phyloP scores from a whole-genome alignment of 2,888 invertebrate genomes.

The Aspidiotus destructor region DNA sequence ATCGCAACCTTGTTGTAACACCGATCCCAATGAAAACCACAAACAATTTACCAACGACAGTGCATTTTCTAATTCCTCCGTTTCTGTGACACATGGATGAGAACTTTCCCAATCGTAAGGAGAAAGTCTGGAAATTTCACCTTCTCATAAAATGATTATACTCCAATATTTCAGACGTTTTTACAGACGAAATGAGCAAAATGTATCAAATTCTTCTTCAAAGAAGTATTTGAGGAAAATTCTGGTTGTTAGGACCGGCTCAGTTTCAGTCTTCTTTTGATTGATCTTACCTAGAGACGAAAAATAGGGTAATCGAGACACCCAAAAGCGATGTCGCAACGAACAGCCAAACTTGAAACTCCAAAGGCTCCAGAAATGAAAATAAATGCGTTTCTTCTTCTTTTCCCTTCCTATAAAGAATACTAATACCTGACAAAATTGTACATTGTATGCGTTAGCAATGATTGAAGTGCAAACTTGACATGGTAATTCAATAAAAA shows the following conservation, averaged over 20 bases:
- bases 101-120: slow-evolving; percentile 52
- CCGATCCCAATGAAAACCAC: slow-evolving; percentile 52
- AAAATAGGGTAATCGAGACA: slow-evolving; percentile 70
- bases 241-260: too few species aligned
- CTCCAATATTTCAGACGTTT: too few species aligned
- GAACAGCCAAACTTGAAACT: slow-evolving; percentile 79
- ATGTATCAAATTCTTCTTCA: too few species aligned
- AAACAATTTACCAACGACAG: slow-evolving; percentile 49
- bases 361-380: slow-evolving; percentile 81
- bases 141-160: too few species aligned
- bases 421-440: slow-evolving; percentile 58
- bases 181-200: too few species aligned
- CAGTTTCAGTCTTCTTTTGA: too few species aligned
- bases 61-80: slow-evolving; percentile 49
- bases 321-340: slow-evolving; percentile 76
- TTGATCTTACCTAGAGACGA: slow-evolving; percentile 58
- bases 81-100: slow-evolving; percentile 46
- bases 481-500: too few species aligned
- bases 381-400: slow-evolving; percentile 72
- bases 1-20: slow-evolving; percentile 50
- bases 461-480: not conserved
- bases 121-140: slow-evolving; percentile 42
- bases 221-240: too few species aligned
- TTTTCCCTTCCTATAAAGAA: slow-evolving; percentile 70
- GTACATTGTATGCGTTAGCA: not conserved